Evolutionary conservation across 1,140 invertebrate species (phyloP).

Genomic region (Diorhabda sublineata): DNA sequence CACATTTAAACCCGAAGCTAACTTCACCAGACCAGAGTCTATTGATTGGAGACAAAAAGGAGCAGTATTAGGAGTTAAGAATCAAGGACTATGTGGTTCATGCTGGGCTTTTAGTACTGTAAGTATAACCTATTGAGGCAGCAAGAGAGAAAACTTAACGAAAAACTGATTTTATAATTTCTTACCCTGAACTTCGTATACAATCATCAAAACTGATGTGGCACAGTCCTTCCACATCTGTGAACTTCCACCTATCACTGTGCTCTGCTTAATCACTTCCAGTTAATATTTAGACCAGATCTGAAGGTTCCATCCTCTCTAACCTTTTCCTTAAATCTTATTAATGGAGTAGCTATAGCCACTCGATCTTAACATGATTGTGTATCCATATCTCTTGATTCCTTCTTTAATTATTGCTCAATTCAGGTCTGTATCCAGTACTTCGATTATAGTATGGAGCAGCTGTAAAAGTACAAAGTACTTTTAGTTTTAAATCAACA

Average conservation of each 20-base stretch:
- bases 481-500: conserved; percentile 11
- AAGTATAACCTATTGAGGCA: neutral
- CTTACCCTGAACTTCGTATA: neutral
- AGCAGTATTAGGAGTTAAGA: neutral
- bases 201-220: neutral
- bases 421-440: no score
- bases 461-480: no score
- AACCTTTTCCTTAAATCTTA: no score
- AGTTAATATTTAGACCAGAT: no score
- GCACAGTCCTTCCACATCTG: neutral
- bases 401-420: no score
- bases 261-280: conserved; percentile 21
- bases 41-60: neutral
- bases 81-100: conserved; percentile 1
- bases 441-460: no score
- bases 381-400: no score
- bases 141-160: neutral
- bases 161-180: neutral
- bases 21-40: neutral
- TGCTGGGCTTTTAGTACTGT: neutral
- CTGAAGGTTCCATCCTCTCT: no score
- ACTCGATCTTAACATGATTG: no score
- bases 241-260: neutral
- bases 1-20: neutral
- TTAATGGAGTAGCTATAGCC: no score